These are phyloP conservation scores for Drosophila nigromelanica DNA, from an alignment of 1,140 invertebrate genomes.

Conservation along the genomic window DNA sequence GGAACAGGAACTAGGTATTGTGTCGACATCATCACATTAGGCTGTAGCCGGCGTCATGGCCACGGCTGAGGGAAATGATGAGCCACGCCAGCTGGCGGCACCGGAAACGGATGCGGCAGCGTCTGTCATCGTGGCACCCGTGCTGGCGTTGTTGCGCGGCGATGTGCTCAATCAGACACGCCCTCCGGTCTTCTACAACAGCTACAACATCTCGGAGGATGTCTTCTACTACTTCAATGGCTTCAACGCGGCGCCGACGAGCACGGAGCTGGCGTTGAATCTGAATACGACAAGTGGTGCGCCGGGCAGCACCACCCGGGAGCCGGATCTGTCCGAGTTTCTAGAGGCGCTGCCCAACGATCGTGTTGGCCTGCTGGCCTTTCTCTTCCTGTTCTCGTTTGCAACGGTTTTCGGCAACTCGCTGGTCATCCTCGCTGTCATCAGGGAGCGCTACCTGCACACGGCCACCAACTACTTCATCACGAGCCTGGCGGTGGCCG, in stretches of 20 bases:
- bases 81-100: conserved; percentile 23
- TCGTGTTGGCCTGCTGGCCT: conserved; percentile 91
- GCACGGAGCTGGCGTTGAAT: conserved; percentile 50
- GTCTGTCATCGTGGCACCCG: conserved; percentile 40
- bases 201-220: conserved; percentile 81
- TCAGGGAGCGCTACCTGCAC: conserved; percentile 94
- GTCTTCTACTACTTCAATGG: conserved; percentile 81
- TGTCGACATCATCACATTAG: conserved; percentile 56
- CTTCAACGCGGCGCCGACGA: conserved; percentile 51
- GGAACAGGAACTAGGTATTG: conserved; percentile 35
- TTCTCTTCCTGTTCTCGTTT: conserved; percentile 94
- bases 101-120: conserved; percentile 56
- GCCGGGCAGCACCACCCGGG: conserved; percentile 54
- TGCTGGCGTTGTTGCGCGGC: conserved; percentile 61
- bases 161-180: conserved; percentile 61
- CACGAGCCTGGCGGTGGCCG: conserved; percentile 97
- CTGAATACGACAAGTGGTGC: conserved; percentile 30
- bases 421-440: conserved; percentile 96
- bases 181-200: conserved; percentile 65
- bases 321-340: conserved; percentile 77
- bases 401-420: conserved; percentile 98
- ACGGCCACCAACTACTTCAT: conserved; percentile 99
- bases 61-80: conserved; percentile 37
- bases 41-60: conserved; percentile 23
- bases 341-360: conserved; percentile 87